phyloP scores from a whole-genome alignment of 2,888 invertebrate genomes.

The Sylvicola fuscatus region DNA sequence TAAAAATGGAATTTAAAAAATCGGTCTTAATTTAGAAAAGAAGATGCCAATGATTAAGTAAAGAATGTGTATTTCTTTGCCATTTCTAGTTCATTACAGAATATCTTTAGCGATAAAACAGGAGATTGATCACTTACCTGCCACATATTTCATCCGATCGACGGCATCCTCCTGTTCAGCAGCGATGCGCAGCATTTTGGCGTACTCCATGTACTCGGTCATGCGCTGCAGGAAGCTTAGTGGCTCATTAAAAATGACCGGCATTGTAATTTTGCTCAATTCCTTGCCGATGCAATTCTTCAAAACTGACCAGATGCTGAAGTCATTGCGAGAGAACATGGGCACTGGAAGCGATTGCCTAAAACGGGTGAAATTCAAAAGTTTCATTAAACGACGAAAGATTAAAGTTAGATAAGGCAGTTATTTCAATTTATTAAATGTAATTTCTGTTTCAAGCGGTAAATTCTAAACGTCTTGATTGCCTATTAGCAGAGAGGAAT shows the following conservation, averaged over 20 bases:
- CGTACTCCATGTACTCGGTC: constrained; percentile 88
- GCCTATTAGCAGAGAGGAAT: no score
- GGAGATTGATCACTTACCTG: constrained; percentile 32
- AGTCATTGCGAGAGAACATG: constrained; percentile 56
- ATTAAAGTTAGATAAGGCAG: no score
- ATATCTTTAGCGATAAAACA: no score
- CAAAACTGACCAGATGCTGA: constrained; percentile 76
- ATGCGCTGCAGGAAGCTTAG: constrained; percentile 86
- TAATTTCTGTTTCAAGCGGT: no score
- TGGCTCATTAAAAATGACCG: constrained; percentile 91
- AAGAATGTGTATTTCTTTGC: no score
- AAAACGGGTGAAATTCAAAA: constrained; percentile 13
- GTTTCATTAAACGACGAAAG: no score
- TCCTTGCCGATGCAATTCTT: constrained; percentile 87
- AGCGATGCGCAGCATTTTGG: constrained; percentile 42
- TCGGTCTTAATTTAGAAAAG: no score
- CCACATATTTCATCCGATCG: constrained; percentile 58
- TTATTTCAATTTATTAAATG: no score
- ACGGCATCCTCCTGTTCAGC: constrained; percentile 57
- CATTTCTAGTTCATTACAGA: no score
- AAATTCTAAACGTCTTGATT: no score
- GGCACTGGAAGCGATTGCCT: constrained; percentile 50
- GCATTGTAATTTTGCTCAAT: constrained; percentile 91
- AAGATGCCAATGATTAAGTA: no score
- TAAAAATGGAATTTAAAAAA: no score